phyloP scores from a whole-genome alignment of 2,113 vertebrate genomes.

The Cromileptes altivelis region DNA sequence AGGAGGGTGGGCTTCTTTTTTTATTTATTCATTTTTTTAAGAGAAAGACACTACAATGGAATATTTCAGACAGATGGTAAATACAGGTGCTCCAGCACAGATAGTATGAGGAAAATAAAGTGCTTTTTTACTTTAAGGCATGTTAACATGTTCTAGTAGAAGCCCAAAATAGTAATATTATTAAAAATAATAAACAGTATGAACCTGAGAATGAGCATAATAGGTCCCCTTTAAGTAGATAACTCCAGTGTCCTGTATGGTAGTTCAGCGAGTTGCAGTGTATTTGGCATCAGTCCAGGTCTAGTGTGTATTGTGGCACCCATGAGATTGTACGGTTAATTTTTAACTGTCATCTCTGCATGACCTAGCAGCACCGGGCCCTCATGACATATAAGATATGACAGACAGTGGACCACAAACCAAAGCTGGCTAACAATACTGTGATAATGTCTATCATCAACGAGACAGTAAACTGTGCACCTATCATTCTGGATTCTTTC shows the following conservation, averaged over 20 bases:
- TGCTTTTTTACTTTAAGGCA: too few species aligned
- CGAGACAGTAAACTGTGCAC: slow-evolving; percentile 42
- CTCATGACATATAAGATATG: slow-evolving; percentile 58
- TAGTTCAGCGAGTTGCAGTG: slow-evolving; percentile 26
- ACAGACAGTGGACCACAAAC: slow-evolving; percentile 60
- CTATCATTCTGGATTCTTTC: slow-evolving; percentile 38
- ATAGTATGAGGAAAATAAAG: too few species aligned
- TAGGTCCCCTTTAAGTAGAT: too few species aligned
- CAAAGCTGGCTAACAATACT: slow-evolving; percentile 51
- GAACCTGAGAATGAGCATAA: too few species aligned
- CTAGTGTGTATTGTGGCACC: slow-evolving; percentile 53
- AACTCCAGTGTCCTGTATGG: slow-evolving; percentile 26
- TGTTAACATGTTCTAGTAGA: too few species aligned
- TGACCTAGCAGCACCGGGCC: slow-evolving; percentile 58
- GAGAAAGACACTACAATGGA: too few species aligned
- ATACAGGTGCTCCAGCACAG: too few species aligned
- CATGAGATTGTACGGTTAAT: slow-evolving; percentile 42
- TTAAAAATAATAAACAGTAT: too few species aligned
- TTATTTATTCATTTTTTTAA: too few species aligned
- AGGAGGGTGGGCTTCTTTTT: too few species aligned
- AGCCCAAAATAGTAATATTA: too few species aligned
- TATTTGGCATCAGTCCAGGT: slow-evolving; percentile 52
- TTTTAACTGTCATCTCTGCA: slow-evolving; percentile 70
- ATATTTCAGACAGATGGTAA: too few species aligned
- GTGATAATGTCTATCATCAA: slow-evolving; percentile 55